phyloP scores from a whole-genome alignment of 2,113 vertebrate genomes.

The Mirounga angustirostris region DNA sequence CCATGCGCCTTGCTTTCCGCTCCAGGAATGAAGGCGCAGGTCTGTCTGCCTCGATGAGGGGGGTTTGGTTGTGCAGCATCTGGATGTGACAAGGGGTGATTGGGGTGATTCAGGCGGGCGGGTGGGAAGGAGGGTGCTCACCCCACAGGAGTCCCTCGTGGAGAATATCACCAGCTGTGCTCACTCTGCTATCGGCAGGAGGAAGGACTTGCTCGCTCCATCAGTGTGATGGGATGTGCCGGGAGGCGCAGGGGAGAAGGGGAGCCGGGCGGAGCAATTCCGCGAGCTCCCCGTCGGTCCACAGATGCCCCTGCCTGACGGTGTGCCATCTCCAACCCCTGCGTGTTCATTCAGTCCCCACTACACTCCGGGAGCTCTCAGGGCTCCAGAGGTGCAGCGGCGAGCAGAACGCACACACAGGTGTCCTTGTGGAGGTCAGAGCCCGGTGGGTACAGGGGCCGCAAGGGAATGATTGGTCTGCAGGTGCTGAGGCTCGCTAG shows the following conservation, averaged over 20 bases:
- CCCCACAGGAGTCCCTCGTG: neutral
- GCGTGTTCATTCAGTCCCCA: neutral
- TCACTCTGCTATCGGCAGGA: neutral
- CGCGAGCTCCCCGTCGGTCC: accelerated
- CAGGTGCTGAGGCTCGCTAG: accelerated
- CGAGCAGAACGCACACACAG: neutral
- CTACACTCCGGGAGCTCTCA: neutral
- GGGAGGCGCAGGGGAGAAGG: neutral
- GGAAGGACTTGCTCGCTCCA: neutral
- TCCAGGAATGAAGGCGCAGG: neutral
- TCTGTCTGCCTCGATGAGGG: neutral
- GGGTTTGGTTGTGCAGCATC: neutral
- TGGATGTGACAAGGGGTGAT: neutral
- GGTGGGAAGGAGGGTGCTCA: neutral
- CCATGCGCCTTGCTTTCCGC: accelerated
- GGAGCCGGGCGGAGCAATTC: neutral
- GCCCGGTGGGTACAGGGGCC: neutral
- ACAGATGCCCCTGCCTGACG: neutral
- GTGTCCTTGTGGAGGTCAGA: neutral
- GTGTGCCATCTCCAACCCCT: neutral
- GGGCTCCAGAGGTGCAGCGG: neutral
- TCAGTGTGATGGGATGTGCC: neutral
- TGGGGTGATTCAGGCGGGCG: neutral
- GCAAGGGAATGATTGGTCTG: neutral
- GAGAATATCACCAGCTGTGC: neutral